A percentile compares a stretch with the other conserved stretches of the same genome.
Conservation (phyloP, 2,888 invertebrate genomes). For the Drosophila fulvimacula region DNA sequence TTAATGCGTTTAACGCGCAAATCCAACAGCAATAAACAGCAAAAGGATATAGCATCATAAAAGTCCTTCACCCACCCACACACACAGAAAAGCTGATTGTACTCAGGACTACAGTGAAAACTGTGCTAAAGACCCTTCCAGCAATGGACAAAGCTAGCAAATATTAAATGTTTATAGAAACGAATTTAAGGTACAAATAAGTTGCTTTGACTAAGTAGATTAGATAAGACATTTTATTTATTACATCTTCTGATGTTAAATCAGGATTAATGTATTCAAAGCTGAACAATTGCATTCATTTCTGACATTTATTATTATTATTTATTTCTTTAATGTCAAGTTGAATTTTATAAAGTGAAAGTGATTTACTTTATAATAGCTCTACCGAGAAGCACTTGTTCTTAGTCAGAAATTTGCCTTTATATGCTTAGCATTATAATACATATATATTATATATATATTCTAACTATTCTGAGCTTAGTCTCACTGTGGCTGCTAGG, state of each 20-base stretch:
- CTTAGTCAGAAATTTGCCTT: neutral
- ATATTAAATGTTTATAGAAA: neutral
- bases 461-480: too few relatives aligned
- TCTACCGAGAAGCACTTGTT: neutral
- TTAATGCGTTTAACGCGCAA: slow-evolving; percentile 36
- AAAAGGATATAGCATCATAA: slow-evolving; percentile 25
- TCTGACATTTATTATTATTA: too few relatives aligned
- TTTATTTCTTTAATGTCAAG: too few relatives aligned
- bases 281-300: neutral
- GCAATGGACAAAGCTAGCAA: neutral
- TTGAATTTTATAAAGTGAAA: too few relatives aligned
- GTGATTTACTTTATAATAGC: too few relatives aligned
- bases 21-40: slow-evolving; percentile 19
- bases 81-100: neutral
- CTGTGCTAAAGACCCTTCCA: neutral
- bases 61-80: slow-evolving; percentile 10
- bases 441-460: slow-evolving; percentile 4
- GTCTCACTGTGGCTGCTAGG: slow-evolving; percentile 2
- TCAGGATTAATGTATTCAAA: neutral
- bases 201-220: neutral
- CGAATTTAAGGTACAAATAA: neutral
- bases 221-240: neutral
- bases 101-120: slow-evolving; percentile 24
- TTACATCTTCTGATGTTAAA: neutral
- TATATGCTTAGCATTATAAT: neutral